Conservation (phyloP, 1,140 invertebrate species). For the Nautilus pompilius region DNA sequence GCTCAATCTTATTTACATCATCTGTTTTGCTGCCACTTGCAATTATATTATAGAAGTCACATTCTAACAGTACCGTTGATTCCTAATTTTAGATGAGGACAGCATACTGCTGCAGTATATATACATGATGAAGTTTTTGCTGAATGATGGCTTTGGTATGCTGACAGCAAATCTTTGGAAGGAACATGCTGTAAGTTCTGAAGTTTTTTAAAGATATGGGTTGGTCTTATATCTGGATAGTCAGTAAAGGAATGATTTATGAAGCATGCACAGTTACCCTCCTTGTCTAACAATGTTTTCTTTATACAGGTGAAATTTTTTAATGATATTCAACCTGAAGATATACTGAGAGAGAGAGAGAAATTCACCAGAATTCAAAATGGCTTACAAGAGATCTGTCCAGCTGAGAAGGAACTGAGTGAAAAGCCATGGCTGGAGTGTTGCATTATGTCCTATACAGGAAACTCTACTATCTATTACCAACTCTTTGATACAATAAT, state of each 20-base stretch:
- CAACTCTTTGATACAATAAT: conserved; percentile 19
- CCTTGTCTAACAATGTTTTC: no score
- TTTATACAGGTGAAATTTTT: conserved; percentile 13
- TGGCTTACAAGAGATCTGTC: conserved; percentile 8
- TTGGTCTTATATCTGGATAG: background rate
- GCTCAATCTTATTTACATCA: background rate
- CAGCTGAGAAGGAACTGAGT: background rate
- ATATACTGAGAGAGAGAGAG: background rate
- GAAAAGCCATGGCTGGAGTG: conserved; percentile 18
- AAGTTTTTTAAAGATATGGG: no score
- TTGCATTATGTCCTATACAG: conserved; percentile 13
- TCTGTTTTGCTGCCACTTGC: background rate
- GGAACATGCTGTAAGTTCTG: conserved; percentile 20
- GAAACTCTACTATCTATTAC: conserved; percentile 1
- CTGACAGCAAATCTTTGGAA: conserved; percentile 17
- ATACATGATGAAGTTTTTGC: conserved; percentile 19
- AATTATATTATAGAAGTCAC: background rate
- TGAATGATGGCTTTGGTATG: conserved; percentile 13
- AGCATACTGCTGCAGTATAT: conserved; percentile 11
- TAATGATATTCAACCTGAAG: conserved; percentile 14
- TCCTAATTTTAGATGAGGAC: conserved; percentile 6
- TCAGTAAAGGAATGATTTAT: background rate
- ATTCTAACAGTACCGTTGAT: background rate
- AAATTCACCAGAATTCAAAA: background rate
- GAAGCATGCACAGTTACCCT: no score